phyloP scores from a whole-genome alignment of 2,888 invertebrate species.

The Rhabditophanes sp. region DNA sequence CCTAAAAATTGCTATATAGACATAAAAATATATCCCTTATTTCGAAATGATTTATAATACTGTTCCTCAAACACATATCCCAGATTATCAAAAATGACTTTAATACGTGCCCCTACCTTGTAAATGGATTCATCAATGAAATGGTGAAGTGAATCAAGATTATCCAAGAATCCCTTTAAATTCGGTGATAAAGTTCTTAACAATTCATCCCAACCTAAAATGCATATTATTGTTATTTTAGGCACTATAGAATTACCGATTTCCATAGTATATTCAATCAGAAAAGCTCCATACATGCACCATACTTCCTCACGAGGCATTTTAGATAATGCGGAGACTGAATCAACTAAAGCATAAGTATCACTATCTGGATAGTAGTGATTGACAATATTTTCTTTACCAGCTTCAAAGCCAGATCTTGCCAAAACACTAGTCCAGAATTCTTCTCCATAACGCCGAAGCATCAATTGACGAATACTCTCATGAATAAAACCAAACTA shows the following conservation, averaged over 20 bases:
- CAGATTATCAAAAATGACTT: too few species aligned
- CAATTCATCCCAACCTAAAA: constrained; percentile 27
- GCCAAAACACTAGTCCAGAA: constrained; percentile 24
- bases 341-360: constrained; percentile 23
- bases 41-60: too few species aligned
- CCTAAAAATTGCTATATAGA: too few species aligned
- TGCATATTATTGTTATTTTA: too few species aligned
- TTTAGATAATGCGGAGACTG: constrained; percentile 21
- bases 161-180: constrained; percentile 67
- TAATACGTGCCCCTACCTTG: too few species aligned
- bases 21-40: too few species aligned
- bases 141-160: constrained; percentile 73
- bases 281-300: constrained; percentile 32
- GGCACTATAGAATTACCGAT: too few species aligned
- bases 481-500: constrained; percentile 39
- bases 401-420: constrained; percentile 26
- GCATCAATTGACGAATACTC: constrained; percentile 26
- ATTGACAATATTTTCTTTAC: constrained; percentile 33
- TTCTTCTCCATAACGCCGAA: constrained; percentile 29
- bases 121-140: constrained; percentile 34
- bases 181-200: constrained; percentile 28
- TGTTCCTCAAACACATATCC: too few species aligned
- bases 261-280: constrained; percentile 34
- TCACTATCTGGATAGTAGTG: constrained; percentile 29
- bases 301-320: constrained; percentile 26